Evolutionary conservation across 2,113 vertebrate genomes (phyloP).

Genomic region (Cyanoramphus novaezelandiae): DNA sequence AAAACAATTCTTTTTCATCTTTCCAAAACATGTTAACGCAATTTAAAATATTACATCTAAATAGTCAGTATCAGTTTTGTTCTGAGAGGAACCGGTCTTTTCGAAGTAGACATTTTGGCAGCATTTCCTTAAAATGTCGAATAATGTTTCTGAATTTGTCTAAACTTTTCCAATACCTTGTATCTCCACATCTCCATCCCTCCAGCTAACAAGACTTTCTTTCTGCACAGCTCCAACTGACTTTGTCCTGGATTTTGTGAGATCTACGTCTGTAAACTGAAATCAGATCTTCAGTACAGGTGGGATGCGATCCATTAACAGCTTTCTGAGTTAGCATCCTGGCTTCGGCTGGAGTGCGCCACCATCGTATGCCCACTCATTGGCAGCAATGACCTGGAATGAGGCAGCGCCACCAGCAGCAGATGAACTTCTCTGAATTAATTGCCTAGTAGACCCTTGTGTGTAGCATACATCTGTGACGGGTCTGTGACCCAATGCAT

Average conservation of each 20-base stretch:
- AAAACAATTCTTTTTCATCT: neutral
- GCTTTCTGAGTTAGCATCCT: neutral
- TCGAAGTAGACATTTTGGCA: neutral
- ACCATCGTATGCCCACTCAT: neutral
- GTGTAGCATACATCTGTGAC: neutral
- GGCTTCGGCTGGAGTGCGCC: neutral
- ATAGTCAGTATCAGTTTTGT: neutral
- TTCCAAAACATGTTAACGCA: neutral
- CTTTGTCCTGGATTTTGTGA: neutral
- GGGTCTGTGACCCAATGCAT: constrained; percentile 81
- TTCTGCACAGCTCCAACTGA: neutral
- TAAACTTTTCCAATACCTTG: neutral
- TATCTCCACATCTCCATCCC: neutral
- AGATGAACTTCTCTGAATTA: neutral
- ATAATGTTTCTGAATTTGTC: neutral
- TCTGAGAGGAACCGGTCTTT: neutral
- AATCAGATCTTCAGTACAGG: neutral
- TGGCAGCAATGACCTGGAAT: neutral
- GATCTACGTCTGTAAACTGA: constrained; percentile 2
- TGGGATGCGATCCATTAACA: constrained; percentile 15
- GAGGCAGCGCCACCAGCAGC: neutral
- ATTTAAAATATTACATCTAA: neutral
- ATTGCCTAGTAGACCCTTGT: neutral
- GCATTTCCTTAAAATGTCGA: neutral
- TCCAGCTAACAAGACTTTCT: neutral